A percentile compares a stretch with the other conserved stretches of the same genome.
These are phyloP conservation scores for Xanthorhoe spadicearia DNA, from an alignment of 2,888 invertebrate species.

Conservation along the genomic window DNA sequence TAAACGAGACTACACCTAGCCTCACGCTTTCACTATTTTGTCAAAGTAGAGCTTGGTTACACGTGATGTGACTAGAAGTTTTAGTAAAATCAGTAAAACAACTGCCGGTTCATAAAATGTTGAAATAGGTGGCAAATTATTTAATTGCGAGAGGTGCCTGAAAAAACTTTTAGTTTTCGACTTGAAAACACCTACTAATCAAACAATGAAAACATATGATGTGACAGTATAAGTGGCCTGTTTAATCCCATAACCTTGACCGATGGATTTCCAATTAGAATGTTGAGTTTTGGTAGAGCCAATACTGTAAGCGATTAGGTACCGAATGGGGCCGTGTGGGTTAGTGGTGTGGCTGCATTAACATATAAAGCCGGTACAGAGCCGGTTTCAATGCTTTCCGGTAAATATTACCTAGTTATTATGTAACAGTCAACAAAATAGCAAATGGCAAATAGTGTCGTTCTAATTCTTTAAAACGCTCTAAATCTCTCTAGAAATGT, in stretches of 20 bases:
- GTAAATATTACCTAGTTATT: too few species aligned
- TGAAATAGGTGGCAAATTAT: background rate
- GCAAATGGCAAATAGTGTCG: too few species aligned
- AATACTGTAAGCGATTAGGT: constrained; percentile 50
- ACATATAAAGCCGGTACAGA: constrained; percentile 1
- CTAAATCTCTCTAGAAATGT: too few species aligned
- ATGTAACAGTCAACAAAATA: too few species aligned
- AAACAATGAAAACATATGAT: constrained; percentile 16
- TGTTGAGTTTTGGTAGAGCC: constrained; percentile 41
- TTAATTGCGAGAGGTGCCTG: background rate
- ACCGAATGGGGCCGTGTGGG: constrained; percentile 51
- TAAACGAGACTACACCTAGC: constrained; percentile 23
- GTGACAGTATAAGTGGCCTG: constrained; percentile 29
- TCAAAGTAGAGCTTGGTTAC: constrained; percentile 26
- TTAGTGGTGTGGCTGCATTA: constrained; percentile 25
- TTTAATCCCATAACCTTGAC: constrained; percentile 34
- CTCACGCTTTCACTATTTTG: constrained; percentile 14
- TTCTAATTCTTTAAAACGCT: too few species aligned
- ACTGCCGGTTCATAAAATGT: background rate
- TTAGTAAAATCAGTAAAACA: too few species aligned
- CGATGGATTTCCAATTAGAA: constrained; percentile 37
- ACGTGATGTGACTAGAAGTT: too few species aligned
- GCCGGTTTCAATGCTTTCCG: background rate
- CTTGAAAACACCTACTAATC: background rate
- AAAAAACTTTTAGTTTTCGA: background rate